Evolutionary conservation across 2,113 vertebrate species (phyloP).

Genomic region (Varanus salvator): DNA sequence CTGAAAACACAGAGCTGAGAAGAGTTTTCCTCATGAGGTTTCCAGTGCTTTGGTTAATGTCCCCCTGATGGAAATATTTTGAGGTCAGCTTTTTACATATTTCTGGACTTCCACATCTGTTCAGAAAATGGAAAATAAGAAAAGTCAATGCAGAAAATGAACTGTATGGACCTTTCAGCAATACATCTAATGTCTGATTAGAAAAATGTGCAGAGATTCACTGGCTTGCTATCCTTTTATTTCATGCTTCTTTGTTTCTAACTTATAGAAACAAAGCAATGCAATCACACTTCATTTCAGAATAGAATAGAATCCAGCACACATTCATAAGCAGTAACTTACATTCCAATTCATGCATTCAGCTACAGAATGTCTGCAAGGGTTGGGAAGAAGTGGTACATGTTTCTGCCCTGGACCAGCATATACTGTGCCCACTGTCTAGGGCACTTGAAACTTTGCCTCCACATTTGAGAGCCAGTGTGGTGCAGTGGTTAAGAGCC

Average conservation of each 20-base stretch:
- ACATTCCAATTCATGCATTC: conserved; percentile 8
- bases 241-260: conserved; percentile 1
- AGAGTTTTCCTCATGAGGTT: conserved; percentile 68
- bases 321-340: conserved; percentile 9
- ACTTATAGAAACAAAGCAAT: neutral
- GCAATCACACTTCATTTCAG: neutral
- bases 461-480: too few species aligned
- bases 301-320: neutral
- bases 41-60: conserved; percentile 69
- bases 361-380: neutral
- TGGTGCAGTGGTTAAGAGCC: too few species aligned
- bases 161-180: conserved; percentile 45
- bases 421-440: neutral
- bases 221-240: neutral
- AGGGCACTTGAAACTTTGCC: too few species aligned
- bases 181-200: conserved; percentile 45
- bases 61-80: conserved; percentile 71
- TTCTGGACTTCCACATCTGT: conserved; percentile 71
- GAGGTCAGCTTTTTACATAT: conserved; percentile 71
- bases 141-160: conserved; percentile 55
- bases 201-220: conserved; percentile 51
- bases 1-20: conserved; percentile 52
- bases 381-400: rapidly evolving
- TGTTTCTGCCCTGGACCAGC: neutral
- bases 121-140: conserved; percentile 64